Conservation (phyloP, 92 coral and sea anemone genomes). For the Hydrozoanthus gracilis region DNA sequence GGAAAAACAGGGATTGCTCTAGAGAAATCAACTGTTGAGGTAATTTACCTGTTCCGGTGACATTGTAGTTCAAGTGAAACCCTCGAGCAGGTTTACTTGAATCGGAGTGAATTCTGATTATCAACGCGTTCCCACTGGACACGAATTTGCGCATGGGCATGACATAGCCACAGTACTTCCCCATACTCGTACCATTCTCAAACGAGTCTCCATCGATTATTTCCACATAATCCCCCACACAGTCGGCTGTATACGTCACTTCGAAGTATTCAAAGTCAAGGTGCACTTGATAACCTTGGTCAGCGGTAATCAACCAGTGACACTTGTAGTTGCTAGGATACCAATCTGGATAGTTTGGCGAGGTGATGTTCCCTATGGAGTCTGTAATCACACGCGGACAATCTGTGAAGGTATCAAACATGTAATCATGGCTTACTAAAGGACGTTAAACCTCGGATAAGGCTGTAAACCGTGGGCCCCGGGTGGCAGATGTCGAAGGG, state of each 20-base stretch:
- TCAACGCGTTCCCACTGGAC: conserved; percentile 48
- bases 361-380: conserved; percentile 57
- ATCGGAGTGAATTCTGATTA: conserved; percentile 57
- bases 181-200: conserved; percentile 52
- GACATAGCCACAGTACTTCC: conserved; percentile 59
- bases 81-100: conserved; percentile 53
- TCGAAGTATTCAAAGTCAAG: conserved; percentile 65
- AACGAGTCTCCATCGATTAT: conserved; percentile 44
- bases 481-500: too few species aligned
- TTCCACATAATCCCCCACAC: conserved; percentile 66
- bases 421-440: too few species aligned
- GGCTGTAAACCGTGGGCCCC: too few species aligned
- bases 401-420: conserved; percentile 32
- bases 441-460: too few species aligned
- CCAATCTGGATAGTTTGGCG: conserved; percentile 76
- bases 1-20: too few species aligned
- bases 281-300: conserved; percentile 66
- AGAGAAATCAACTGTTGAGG: background rate
- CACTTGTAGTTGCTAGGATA: conserved; percentile 69
- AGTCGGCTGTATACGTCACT: conserved; percentile 49
- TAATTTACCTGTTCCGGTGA: conserved; percentile 65
- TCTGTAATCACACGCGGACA: conserved; percentile 66
- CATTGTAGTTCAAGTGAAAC: conserved; percentile 57
- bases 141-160: conserved; percentile 55
- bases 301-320: conserved; percentile 63